These are phyloP conservation scores for Chloroceryle amazona DNA, from an alignment of 2,797 vertebrate species.

Conservation along the genomic window DNA sequence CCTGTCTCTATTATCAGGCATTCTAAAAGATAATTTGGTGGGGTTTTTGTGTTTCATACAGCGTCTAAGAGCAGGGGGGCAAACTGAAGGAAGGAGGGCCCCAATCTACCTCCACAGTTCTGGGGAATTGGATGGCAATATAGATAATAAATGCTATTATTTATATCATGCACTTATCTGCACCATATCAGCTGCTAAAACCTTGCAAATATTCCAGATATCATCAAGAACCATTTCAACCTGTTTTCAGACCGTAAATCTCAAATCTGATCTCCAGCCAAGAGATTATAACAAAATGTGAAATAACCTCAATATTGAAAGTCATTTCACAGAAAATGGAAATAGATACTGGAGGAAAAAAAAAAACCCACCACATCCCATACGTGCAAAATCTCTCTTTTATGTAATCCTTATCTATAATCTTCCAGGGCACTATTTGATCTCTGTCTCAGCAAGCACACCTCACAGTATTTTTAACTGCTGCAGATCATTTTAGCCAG, in stretches of 20 bases:
- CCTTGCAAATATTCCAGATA: slow-evolving; percentile 46
- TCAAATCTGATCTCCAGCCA: slow-evolving; percentile 62
- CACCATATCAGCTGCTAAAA: slow-evolving; percentile 32
- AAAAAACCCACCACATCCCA: neutral
- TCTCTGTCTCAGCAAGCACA: neutral
- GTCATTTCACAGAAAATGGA: slow-evolving; percentile 62
- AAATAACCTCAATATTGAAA: slow-evolving; percentile 57
- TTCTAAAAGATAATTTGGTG: neutral
- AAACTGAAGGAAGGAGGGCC: neutral
- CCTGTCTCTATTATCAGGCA: neutral
- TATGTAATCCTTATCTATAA: slow-evolving; percentile 14
- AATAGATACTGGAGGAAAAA: slow-evolving; percentile 66
- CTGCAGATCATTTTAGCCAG: neutral
- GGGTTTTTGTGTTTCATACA: neutral
- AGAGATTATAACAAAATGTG: slow-evolving; percentile 22
- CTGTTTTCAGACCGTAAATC: slow-evolving; percentile 34
- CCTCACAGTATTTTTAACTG: neutral
- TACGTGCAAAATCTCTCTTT: slow-evolving; percentile 54
- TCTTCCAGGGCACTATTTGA: slow-evolving; percentile 37
- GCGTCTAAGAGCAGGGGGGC: neutral
- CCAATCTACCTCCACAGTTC: neutral
- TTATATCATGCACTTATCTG: slow-evolving; percentile 54
- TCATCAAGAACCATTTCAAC: slow-evolving; percentile 47
- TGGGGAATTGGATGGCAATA: neutral
- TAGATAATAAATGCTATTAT: neutral